Evolutionary conservation across 2,888 invertebrate species (phyloP).

Genomic region (Barypeithes pellucidus): DNA sequence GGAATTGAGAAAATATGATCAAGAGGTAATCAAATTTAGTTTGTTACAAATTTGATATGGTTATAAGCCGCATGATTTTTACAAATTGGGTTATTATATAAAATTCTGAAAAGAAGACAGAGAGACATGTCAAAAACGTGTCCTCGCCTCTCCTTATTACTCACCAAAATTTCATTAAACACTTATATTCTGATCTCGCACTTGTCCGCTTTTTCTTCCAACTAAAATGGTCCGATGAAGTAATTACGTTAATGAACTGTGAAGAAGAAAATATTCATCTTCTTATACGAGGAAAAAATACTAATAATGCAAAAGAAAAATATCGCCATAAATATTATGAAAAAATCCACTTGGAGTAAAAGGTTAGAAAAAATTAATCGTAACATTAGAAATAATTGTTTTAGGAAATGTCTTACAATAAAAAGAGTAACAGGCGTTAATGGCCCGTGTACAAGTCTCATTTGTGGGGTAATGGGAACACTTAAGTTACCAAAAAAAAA

Average conservation of each 20-base stretch:
- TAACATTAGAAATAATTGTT: conserved; percentile 1
- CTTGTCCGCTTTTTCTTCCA: too few species aligned
- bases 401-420: neutral
- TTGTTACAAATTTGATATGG: neutral
- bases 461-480: neutral
- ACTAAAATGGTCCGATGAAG: too few species aligned
- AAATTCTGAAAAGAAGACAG: too few species aligned
- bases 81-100: too few species aligned
- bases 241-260: too few species aligned
- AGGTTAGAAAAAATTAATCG: neutral
- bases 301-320: neutral
- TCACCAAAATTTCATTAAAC: too few species aligned
- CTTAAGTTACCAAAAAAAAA: neutral
- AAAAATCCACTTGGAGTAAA: neutral
- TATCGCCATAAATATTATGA: neutral
- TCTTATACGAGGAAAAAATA: neutral
- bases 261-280: too few species aligned
- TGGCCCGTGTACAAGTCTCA: neutral
- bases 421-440: neutral
- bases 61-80: too few species aligned
- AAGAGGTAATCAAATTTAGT: neutral
- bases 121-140: too few species aligned
- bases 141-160: too few species aligned
- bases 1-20: conserved; percentile 10
- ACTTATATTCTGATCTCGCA: too few species aligned